Evolutionary conservation across 2,888 invertebrate species (phyloP), one percentile per base, ranked within the genome.

Genomic region (Amblyjoppa proteus): DNA sequence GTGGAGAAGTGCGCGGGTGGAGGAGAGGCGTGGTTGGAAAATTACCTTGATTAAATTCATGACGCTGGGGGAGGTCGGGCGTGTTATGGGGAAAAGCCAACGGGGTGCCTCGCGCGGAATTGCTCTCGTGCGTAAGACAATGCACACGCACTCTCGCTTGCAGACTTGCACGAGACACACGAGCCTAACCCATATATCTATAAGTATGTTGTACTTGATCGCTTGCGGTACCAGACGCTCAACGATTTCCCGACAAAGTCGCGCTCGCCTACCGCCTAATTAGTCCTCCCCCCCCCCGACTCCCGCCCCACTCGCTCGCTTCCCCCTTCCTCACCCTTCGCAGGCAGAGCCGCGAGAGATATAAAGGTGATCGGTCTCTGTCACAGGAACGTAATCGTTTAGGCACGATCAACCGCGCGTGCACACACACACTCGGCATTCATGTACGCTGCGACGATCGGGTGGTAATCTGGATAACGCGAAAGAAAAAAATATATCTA

Each of bases 31-130:
- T 90, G 90, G 90, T 88, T 89, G 88, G 88, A 88, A 91, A 91
- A 92, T 91, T 91, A 91, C 92, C 90, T 89, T 91, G 90, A 91
- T 92, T 91, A 92, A 92, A 91, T 91, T 90, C 90, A 90, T 88
- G 88, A 88, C 85, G 87, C 77, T 69, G 84, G 66, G 85, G 61
- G 68, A 78, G 83, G 56, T 87, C 85, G 86, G 84, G 28, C 45
- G n/a, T 41, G 28, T 51, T 70, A 77, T 79, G 74, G 68, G 79
- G 79, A 82, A 82, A 77, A 74, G 73, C 11, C 77, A 77, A 73
- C 76, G 82, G 78, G 73, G 78, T 64, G 66, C 68, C 79, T 53
- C 25, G 25, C 45, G 76, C 77, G 49, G 34, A 74, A 81, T 64
- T 80, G 71, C 68, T 77, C 69, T 77, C 77, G 80, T 81, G 73